Conservation (phyloP, 2,888 invertebrate genomes). For the Sminthurides aquaticus region DNA sequence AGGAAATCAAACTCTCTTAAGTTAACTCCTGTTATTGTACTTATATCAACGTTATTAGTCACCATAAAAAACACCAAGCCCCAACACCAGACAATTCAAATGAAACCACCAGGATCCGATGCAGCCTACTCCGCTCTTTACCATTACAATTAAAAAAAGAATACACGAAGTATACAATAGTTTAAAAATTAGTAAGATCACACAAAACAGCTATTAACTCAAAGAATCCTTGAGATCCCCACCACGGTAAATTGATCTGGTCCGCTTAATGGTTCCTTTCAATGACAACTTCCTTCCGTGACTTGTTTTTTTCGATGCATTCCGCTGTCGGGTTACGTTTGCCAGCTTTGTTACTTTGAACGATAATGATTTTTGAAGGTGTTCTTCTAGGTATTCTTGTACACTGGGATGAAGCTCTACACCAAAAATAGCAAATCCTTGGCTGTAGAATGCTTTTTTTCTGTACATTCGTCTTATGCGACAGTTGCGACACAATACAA, state of each 20-base stretch:
- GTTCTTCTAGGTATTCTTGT: conserved; percentile 77
- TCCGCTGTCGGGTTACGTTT: neutral
- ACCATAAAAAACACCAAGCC: no score
- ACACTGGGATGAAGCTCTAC: conserved; percentile 72
- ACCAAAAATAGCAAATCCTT: conserved; percentile 40
- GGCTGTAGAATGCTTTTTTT: neutral
- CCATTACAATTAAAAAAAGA: no score
- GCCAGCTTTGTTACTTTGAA: conserved; percentile 55
- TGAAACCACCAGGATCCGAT: no score
- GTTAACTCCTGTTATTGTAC: neutral
- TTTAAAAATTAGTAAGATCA: no score
- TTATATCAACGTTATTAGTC: neutral
- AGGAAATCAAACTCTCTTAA: neutral
- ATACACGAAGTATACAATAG: no score
- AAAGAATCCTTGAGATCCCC: conserved; percentile 22
- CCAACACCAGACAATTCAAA: no score
- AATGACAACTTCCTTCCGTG: conserved; percentile 63
- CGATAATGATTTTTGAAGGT: conserved; percentile 70
- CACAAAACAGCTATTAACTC: conserved; percentile 14
- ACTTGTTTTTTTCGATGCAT: conserved; percentile 27
- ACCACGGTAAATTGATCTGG: conserved; percentile 63
- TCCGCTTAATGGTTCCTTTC: conserved; percentile 86
- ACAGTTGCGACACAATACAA: conserved; percentile 1
- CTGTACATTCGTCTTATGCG: neutral
- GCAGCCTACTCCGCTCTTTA: no score